phyloP scores from a whole-genome alignment of 2,888 invertebrate genomes.

The Drosophila nr. medialis region DNA sequence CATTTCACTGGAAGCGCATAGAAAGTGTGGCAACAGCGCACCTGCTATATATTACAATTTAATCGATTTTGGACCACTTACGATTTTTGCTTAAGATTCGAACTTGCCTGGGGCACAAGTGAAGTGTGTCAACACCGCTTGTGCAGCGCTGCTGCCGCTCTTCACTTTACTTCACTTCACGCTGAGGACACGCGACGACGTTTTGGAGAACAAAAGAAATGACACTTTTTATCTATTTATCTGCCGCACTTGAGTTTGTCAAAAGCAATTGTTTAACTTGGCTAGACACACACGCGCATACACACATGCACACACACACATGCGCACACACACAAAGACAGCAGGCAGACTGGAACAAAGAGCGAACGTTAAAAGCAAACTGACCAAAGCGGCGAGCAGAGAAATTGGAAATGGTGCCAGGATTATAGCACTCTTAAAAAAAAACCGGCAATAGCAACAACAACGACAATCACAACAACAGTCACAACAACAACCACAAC shows the following conservation, averaged over 20 bases:
- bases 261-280: constrained; percentile 71
- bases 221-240: constrained; percentile 62
- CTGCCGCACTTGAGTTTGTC: constrained; percentile 73
- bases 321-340: constrained; percentile 3
- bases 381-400: constrained; percentile 36
- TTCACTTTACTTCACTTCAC: constrained; percentile 16
- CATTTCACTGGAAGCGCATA: not conserved
- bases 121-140: not conserved
- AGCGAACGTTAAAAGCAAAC: constrained; percentile 34
- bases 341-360: constrained; percentile 47
- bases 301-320: constrained; percentile 9
- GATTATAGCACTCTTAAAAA: constrained; percentile 6
- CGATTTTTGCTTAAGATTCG: not conserved
- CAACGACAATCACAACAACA: constrained; percentile 2
- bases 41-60: not conserved
- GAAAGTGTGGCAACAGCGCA: not conserved
- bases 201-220: constrained; percentile 37
- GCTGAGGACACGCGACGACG: not conserved
- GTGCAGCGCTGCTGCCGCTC: constrained; percentile 34
- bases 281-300: constrained; percentile 33
- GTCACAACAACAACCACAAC: not conserved
- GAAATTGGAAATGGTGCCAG: constrained; percentile 27
- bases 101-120: not conserved
- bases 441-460: constrained; percentile 6
- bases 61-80: not conserved